Conservation (phyloP, 2,797 vertebrate species). For the Urocyon cinereoargenteus region DNA sequence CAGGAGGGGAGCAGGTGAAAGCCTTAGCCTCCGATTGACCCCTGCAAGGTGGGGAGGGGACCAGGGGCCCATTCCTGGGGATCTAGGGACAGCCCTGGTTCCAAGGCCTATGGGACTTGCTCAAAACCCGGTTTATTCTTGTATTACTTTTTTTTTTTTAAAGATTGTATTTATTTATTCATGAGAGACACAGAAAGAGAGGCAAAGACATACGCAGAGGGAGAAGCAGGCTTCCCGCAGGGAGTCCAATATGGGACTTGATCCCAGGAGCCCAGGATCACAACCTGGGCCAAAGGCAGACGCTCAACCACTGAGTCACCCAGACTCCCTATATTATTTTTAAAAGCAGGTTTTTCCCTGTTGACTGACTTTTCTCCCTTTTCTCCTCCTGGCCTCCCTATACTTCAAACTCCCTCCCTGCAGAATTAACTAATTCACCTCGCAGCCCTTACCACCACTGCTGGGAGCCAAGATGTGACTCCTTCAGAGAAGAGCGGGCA, state of each 20-base stretch:
- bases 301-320: no score
- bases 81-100: neutral
- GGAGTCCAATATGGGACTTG: no score
- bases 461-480: neutral
- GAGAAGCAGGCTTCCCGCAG: no score
- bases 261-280: no score
- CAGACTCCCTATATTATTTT: neutral
- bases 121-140: slow-evolving; percentile 29
- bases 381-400: neutral
- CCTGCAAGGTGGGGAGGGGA: neutral
- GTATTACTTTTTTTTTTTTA: slow-evolving; percentile 45
- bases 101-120: neutral
- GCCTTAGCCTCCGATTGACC: neutral
- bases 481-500: neutral
- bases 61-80: neutral
- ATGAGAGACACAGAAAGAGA: no score
- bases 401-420: neutral
- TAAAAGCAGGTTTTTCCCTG: neutral
- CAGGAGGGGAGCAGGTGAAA: neutral
- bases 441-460: neutral
- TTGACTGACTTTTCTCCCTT: neutral
- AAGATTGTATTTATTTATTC: neutral
- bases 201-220: no score
- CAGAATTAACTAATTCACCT: neutral
- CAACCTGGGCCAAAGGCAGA: no score